These are phyloP conservation scores for Ichneumon xanthorius DNA, from an alignment of 2,888 invertebrate species.

Conservation along the genomic window DNA sequence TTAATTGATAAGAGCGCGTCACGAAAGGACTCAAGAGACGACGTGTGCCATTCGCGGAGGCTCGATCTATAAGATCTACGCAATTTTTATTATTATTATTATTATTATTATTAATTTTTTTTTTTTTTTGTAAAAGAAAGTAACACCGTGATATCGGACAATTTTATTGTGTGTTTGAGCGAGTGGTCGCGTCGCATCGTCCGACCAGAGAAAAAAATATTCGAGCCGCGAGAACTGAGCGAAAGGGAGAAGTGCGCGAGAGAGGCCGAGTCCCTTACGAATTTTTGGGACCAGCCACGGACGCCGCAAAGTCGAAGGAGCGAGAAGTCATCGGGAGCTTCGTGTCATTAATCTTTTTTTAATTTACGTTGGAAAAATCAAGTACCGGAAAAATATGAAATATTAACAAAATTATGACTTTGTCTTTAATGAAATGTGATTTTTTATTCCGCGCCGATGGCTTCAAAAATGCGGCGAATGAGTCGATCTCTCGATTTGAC, in stretches of 20 bases:
- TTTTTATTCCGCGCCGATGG: neutral
- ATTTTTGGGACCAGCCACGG: constrained; percentile 34
- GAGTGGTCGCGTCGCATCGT: constrained; percentile 56
- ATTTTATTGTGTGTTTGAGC: constrained; percentile 46
- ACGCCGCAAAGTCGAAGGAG: constrained; percentile 12
- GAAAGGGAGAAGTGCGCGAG: neutral
- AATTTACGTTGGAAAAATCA: neutral
- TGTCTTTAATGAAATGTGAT: too few species aligned
- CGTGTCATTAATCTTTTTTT: neutral
- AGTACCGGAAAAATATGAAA: neutral
- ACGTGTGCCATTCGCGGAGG: constrained; percentile 64
- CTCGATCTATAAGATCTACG: constrained; percentile 46
- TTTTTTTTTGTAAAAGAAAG: constrained; percentile 59
- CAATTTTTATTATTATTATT: constrained; percentile 40
- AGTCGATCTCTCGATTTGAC: constrained; percentile 45
- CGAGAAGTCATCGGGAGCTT: constrained; percentile 22
- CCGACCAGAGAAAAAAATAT: constrained; percentile 40
- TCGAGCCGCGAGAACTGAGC: constrained; percentile 48
- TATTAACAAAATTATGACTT: neutral
- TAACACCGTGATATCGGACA: constrained; percentile 59
- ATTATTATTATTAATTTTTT: neutral
- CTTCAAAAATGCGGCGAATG: neutral
- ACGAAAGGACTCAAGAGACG: constrained; percentile 52
- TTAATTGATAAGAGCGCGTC: constrained; percentile 76
- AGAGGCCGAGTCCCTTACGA: constrained; percentile 21